These are phyloP conservation scores for Imbricaverruca yamaguchii DNA, from an alignment of 2,888 invertebrate genomes.

Conservation along the genomic window DNA sequence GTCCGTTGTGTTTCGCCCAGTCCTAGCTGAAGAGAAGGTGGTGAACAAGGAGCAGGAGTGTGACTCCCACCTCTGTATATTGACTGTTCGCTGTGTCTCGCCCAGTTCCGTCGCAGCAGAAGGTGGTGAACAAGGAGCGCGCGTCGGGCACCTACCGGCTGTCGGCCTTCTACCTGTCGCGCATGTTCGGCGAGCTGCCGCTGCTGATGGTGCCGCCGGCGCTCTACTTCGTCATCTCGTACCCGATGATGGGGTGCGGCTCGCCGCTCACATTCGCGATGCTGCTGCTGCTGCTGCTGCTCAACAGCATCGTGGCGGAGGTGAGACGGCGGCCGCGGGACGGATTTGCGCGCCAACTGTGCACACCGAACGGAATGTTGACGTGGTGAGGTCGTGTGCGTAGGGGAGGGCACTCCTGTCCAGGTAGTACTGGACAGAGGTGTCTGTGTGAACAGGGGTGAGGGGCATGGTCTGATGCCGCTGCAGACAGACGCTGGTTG, in stretches of 20 bases:
- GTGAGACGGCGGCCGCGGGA: slow-evolving; percentile 39
- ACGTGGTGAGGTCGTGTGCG: too few relatives aligned
- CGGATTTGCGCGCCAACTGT: not conserved
- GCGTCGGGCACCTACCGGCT: slow-evolving; percentile 67
- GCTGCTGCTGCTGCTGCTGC: slow-evolving; percentile 57
- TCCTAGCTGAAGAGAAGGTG: too few relatives aligned
- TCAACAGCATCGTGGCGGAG: slow-evolving; percentile 66
- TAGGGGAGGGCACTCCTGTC: too few relatives aligned
- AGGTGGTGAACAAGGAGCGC: slow-evolving; percentile 71
- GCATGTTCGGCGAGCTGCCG: slow-evolving; percentile 71
- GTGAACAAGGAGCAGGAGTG: too few relatives aligned
- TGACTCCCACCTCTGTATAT: too few relatives aligned
- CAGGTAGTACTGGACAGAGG: too few relatives aligned
- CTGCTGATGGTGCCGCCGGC: slow-evolving; percentile 64
- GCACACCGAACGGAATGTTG: too few relatives aligned
- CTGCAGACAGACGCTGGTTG: too few relatives aligned
- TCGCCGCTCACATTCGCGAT: slow-evolving; percentile 59
- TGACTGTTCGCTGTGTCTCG: slow-evolving; percentile 32
- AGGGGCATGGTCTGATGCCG: too few relatives aligned
- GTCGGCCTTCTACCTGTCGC: slow-evolving; percentile 71
- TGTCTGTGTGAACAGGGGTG: too few relatives aligned
- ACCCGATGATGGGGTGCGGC: slow-evolving; percentile 60
- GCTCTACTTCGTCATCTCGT: slow-evolving; percentile 65
- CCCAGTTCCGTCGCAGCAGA: slow-evolving; percentile 66
- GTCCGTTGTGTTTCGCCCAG: slow-evolving; percentile 33